Conservation (phyloP, 2,888 invertebrate species). For the Conistra vaccinii region DNA sequence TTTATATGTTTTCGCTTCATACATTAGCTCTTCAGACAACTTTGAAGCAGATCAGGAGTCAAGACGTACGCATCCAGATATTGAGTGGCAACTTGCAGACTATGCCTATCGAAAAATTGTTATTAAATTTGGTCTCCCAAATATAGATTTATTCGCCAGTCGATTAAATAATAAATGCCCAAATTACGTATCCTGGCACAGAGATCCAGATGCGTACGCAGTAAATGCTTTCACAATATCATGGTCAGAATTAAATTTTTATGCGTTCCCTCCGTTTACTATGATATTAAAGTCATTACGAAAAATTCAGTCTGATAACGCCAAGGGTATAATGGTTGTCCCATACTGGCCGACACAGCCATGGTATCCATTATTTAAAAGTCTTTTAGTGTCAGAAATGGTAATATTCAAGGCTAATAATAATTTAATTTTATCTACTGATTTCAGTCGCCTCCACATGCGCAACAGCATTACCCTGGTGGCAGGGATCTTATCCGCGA, state of each 20-base stretch:
- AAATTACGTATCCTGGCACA: neutral
- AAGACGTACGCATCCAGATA: conserved; percentile 4
- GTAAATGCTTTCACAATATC: neutral
- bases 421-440: too few species aligned
- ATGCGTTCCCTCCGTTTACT: neutral
- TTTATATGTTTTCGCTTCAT: conserved; percentile 29
- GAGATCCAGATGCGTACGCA: neutral
- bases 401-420: too few species aligned
- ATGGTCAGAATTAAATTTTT: too few species aligned
- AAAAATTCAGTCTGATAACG: neutral
- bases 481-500: neutral
- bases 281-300: neutral
- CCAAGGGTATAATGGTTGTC: neutral
- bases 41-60: conserved; percentile 34
- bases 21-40: conserved; percentile 40
- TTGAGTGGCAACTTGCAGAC: conserved; percentile 24
- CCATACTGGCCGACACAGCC: too few species aligned
- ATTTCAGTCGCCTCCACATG: neutral
- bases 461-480: conserved; percentile 7
- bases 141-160: neutral
- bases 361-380: too few species aligned
- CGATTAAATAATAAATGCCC: neutral
- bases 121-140: conserved; percentile 30
- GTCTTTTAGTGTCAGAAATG: too few species aligned
- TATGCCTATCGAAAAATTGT: conserved; percentile 14